Conservation (phyloP, 2,888 invertebrate species). For the Nematopogon swammerdamellus region DNA sequence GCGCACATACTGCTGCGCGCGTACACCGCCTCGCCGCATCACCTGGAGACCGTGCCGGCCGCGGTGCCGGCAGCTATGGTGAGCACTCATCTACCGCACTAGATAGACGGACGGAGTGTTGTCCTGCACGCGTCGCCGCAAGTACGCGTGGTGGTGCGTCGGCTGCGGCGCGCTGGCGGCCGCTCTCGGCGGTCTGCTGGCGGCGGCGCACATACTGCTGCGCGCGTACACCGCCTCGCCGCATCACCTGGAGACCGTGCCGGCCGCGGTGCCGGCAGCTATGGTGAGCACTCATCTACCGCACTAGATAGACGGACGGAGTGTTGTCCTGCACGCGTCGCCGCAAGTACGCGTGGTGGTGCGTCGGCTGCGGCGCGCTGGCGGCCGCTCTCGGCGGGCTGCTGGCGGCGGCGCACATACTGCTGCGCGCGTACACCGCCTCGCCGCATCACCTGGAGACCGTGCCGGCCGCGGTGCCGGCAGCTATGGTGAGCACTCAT, state of each 20-base stretch:
- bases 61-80: slow-evolving; percentile 92
- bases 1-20: slow-evolving; percentile 77
- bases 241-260: slow-evolving; percentile 85
- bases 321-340: slow-evolving; percentile 39
- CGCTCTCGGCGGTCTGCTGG: too few species aligned
- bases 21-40: slow-evolving; percentile 71
- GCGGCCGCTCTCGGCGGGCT: slow-evolving; percentile 74
- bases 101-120: too few species aligned
- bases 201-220: slow-evolving; percentile 73
- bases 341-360: slow-evolving; percentile 78
- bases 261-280: slow-evolving; percentile 88
- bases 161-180: too few species aligned
- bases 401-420: slow-evolving; percentile 75
- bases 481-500: slow-evolving; percentile 71
- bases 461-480: slow-evolving; percentile 92
- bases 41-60: slow-evolving; percentile 92
- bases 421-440: slow-evolving; percentile 75
- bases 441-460: slow-evolving; percentile 82
- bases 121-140: too few species aligned
- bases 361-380: slow-evolving; percentile 76
- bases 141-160: too few species aligned
- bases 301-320: slow-evolving; percentile 31
- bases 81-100: too few species aligned
- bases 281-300: slow-evolving; percentile 66
- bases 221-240: slow-evolving; percentile 76